A percentile compares a stretch with the other conserved stretches of the same genome.
Evolutionary conservation across 2,888 invertebrate genomes (phyloP).

Genomic region (Diaphora mendica): DNA sequence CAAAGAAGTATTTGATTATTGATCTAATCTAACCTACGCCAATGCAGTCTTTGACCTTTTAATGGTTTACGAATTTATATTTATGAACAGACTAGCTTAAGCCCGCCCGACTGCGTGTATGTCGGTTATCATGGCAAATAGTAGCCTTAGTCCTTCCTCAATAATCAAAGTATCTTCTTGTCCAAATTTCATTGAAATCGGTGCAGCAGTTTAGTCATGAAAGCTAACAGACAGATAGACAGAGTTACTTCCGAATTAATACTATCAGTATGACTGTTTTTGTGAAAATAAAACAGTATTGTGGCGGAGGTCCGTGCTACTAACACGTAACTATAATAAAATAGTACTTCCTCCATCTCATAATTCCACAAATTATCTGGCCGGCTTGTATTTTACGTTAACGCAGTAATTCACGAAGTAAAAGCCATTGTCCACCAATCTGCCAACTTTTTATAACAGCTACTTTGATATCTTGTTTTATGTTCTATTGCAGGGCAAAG

Average conservation of each 20-base stretch:
- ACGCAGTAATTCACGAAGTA: slow-evolving; percentile 33
- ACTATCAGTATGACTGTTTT: not conserved
- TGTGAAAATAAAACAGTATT: not conserved
- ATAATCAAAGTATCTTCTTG: too few species aligned
- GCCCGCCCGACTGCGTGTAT: too few species aligned
- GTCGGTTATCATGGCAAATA: too few species aligned
- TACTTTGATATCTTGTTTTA: slow-evolving; percentile 41
- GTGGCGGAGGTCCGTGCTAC: not conserved
- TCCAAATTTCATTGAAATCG: too few species aligned
- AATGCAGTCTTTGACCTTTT: not conserved
- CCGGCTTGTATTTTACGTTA: slow-evolving; percentile 27
- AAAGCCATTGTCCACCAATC: slow-evolving; percentile 32
- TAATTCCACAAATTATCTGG: slow-evolving; percentile 36
- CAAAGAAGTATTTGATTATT: too few species aligned
- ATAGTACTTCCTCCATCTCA: slow-evolving; percentile 23
- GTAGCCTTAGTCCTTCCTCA: too few species aligned
- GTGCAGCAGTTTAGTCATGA: too few species aligned
- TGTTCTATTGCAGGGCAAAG: slow-evolving; percentile 36
- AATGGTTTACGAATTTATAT: not conserved
- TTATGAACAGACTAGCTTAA: too few species aligned
- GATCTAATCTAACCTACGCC: too few species aligned
- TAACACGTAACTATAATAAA: slow-evolving; percentile 27
- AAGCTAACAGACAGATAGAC: too few species aligned
- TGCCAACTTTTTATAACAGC: slow-evolving; percentile 30
- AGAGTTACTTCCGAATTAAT: too few species aligned